Base-by-base conservation (phyloP, 2,888 invertebrate species). In the Xestia ashworthii region DNA sequence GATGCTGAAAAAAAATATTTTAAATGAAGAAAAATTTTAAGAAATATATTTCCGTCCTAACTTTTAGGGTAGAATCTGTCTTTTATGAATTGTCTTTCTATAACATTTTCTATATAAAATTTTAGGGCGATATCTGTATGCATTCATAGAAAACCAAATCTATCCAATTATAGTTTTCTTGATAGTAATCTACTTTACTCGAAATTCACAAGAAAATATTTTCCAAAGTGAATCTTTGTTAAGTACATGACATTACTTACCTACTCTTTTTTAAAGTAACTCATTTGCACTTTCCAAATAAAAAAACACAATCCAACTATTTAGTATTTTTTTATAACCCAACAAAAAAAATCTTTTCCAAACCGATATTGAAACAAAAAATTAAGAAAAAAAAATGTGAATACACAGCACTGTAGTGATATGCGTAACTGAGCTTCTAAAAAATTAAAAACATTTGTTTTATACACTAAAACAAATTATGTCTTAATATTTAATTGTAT, bases 381-480 rank as follows among this genome's bases (percentile, higher is more conserved):
- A 80, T 72, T 83, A 81, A 83, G 65, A 72, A 88, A 82, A 85
- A 91, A 90, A 84, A 80, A 76, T 96, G 96, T 96, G 95, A 95
- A 95, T 95, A 95, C 92, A 95, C 94, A 91, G 96, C 96, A 96
- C 96, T 88, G 96, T 96, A 96, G 96, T 96, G 94, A 94, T 96
- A 96, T 94, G 96, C 95, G 95, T 96, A 96, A 95, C 96, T 92
- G 96, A 96, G 96, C 96, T 96, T 96, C 93, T 93, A 95, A 94
- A 93, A 89, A 89, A 92, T 93, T 91, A 89, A 84, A 81, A 81
- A 89, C 85, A 89, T 94, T 96, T 96, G 96, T 96, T 96, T 96
- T 96, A 94, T 96, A 96, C 96, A 96, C 96, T 92, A 92, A 92
- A 73, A 83, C 92, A 91, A 65, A 65, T 87, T 73, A 87, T 87